Evolutionary conservation across 2,888 invertebrate genomes (phyloP), one percentile per base, ranked within the genome.

Genomic region (Leptinotarsa haldemani): DNA sequence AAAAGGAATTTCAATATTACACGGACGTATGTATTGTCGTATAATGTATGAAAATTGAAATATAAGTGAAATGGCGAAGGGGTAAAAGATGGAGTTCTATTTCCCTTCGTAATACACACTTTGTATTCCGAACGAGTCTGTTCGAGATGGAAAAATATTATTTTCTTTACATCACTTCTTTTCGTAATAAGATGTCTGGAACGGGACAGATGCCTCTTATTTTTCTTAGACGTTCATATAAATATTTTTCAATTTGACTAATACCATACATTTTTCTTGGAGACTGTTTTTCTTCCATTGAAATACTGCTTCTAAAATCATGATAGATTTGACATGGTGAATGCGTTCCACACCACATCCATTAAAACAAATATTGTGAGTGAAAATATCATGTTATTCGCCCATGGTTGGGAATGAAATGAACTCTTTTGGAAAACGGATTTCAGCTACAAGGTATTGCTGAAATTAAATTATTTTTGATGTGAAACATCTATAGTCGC

Each of bases 61-160:
- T 85, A 84, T 85, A 85, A 86, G 83, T 84, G 82, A 82, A 82
- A 83, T 78, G 80, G 82, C 79, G 81, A 77, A 79, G 80, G 81
- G 82, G 80, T 80, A 77, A 80, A 80, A 72, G 81, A 82, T 81
- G 83, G 81, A 81, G 83, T 81, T 84, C 84, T 80, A 84, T 85
- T 85, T 85, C 83, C 84, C 81, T 82, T 81, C 82, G 84, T 85
- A 85, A 85, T 85, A 83, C 84, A 84, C 83, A 86, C 84, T 86
- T 86, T 85, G 85, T 86, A 86, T 86, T 85, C 85, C 84, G 84
- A 82, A 83, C 84, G 80, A 84, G 84, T 83, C 83, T 83, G 84
- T 83, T 83, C 80, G 81, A 85, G 84, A 86, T 86, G 85, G 85
- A 84, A 85, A 85, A 86, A 86, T 85, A 85, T 85, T 85, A 85